A percentile compares a stretch with the other conserved stretches of the same genome.
Conservation (phyloP, 2,888 invertebrate genomes). For the Acanthococcus lagerstroemiae region DNA sequence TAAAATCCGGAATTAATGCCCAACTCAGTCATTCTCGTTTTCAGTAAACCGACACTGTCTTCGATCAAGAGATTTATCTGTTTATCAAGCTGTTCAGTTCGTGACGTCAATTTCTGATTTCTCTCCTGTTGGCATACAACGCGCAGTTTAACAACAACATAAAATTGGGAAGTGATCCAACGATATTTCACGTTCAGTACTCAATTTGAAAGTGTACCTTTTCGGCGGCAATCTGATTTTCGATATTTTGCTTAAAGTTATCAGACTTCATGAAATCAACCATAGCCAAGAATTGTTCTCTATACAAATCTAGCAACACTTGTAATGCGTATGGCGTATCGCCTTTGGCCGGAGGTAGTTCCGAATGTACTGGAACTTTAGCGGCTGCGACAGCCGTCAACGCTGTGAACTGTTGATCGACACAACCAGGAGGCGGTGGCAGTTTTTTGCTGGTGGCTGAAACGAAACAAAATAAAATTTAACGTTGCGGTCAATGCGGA, state of each 20-base stretch:
- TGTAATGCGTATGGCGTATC: slow-evolving; percentile 77
- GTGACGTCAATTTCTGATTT: slow-evolving; percentile 67
- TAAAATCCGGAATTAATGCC: slow-evolving; percentile 60
- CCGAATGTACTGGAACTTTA: slow-evolving; percentile 52
- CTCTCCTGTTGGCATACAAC: slow-evolving; percentile 49
- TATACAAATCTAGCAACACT: slow-evolving; percentile 72
- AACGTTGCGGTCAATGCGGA: too few relatives aligned
- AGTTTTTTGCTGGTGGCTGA: slow-evolving; percentile 56
- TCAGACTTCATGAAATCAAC: slow-evolving; percentile 74
- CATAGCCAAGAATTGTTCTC: slow-evolving; percentile 75
- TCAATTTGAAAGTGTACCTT: slow-evolving; percentile 45
- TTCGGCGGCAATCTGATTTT: slow-evolving; percentile 69
- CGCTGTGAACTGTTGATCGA: slow-evolving; percentile 79
- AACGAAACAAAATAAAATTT: slow-evolving; percentile 33
- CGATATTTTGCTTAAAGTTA: slow-evolving; percentile 59
- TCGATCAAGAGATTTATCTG: slow-evolving; percentile 85
- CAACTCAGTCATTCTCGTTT: slow-evolving; percentile 81
- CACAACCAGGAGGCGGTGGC: slow-evolving; percentile 82
- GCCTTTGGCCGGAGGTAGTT: slow-evolving; percentile 65
- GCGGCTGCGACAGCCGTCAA: slow-evolving; percentile 58
- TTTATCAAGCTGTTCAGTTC: slow-evolving; percentile 82
- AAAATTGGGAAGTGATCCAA: neutral
- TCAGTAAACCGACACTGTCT: slow-evolving; percentile 79
- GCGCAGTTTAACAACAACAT: neutral
- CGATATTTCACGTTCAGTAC: neutral